Evolutionary conservation across 2,797 vertebrate species (phyloP), one percentile per base, ranked within the genome.

Genomic region (Lates japonicus): DNA sequence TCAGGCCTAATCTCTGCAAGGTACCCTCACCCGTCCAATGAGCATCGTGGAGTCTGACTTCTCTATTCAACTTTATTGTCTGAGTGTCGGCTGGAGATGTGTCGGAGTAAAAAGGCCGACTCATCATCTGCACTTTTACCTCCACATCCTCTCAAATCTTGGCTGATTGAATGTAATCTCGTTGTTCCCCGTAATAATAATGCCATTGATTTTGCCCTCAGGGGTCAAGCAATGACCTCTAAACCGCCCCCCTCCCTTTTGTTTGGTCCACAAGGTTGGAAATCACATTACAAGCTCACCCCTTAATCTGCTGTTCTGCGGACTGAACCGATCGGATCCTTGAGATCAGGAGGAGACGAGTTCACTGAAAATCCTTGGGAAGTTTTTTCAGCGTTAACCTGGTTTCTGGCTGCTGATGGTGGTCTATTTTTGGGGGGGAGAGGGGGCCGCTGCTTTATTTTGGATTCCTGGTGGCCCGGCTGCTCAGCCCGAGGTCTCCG

Each of bases 401-500:
- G 92, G 88, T 94, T 92, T 93, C 88, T 70, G 77, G 80, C 90
- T 81, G 91, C 82, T 13, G 80, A 84, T 78, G 85, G 60, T 79
- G 85, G 86, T 90, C 92, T 92, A 93, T 93, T 94, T 92, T 90
- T 94, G 93, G 90, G 88, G 82, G 86, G 86, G 69, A 82, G 81
- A 82, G 85, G 83, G 90, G 83, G 84, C 79, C 59, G 88, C 80
- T 85, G 91, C 91, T 92, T 94, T 91, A 87, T 94, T 95, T 95
- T 91, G 92, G 93, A 92, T 82, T 94, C 92, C 92, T 92, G 92
- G 93, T 93, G 92, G 85, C 90, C 90, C 83, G 89, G 81, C 85
- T 91, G 78, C 86, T 91, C 84, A 86, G 94, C 94, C 94, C 83
- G 81, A 89, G 95, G 95, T 94, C 94, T 91, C 75, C 86, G 22